Evolutionary conservation across 2,888 invertebrate genomes (phyloP).

Genomic region (Sminthurides aquaticus): DNA sequence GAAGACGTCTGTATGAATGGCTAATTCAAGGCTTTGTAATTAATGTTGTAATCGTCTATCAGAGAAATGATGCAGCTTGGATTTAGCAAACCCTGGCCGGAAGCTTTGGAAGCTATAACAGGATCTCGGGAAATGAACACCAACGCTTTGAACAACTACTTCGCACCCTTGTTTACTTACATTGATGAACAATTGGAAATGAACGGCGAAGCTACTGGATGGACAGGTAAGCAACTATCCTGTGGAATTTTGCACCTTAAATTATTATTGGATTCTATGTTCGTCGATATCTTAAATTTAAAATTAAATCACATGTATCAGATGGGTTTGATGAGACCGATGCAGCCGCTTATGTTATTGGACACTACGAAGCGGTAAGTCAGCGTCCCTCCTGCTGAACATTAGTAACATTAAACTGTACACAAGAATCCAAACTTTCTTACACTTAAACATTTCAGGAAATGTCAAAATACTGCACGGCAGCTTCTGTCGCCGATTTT

Average conservation of each 20-base stretch:
- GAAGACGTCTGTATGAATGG: slow-evolving; percentile 38
- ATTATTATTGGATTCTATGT: too few relatives aligned
- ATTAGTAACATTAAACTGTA: not conserved
- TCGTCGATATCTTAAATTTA: too few relatives aligned
- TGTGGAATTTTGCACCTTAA: too few relatives aligned
- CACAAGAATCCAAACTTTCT: not conserved
- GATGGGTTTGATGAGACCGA: not conserved
- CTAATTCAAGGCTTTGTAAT: not conserved
- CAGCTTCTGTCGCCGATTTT: slow-evolving; percentile 47
- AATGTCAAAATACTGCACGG: slow-evolving; percentile 45
- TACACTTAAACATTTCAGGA: too few relatives aligned
- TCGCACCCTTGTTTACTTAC: slow-evolving; percentile 22
- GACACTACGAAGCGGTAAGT: slow-evolving; percentile 7
- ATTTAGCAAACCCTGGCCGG: slow-evolving; percentile 47
- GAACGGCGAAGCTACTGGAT: slow-evolving; percentile 25
- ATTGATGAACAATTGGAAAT: slow-evolving; percentile 29
- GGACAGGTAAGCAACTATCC: slow-evolving; percentile 38
- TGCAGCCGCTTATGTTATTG: not conserved
- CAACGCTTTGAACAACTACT: slow-evolving; percentile 23
- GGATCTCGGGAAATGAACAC: slow-evolving; percentile 42
- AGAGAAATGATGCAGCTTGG: slow-evolving; percentile 50
- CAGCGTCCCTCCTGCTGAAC: too few relatives aligned
- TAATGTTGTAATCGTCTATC: too few relatives aligned
- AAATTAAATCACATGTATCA: too few relatives aligned
- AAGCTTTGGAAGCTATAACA: slow-evolving; percentile 49